Conservation (phyloP, 2,113 vertebrate genomes). For the Loxodonta africana region DNA sequence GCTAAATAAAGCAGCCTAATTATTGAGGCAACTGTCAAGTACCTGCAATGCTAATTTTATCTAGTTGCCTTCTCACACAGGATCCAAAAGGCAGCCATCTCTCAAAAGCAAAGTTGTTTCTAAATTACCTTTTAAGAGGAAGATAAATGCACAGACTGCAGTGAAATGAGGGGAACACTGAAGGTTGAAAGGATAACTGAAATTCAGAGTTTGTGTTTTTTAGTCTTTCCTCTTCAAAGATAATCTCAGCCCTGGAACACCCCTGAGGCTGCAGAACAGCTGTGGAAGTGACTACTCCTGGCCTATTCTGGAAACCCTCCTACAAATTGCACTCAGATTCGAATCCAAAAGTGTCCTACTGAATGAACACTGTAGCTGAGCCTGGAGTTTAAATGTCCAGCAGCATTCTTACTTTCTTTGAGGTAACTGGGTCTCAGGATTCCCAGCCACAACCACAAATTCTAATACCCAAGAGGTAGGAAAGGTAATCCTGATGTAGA, state of each 20-base stretch:
- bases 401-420: neutral
- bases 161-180: neutral
- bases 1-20: constrained; percentile 77
- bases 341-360: neutral
- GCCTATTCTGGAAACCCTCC: neutral
- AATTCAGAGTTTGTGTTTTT: constrained; percentile 21
- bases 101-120: neutral
- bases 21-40: constrained; percentile 69
- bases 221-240: constrained; percentile 39
- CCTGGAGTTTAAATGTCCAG: neutral
- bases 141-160: neutral
- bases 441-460: neutral
- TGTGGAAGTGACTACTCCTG: neutral
- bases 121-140: constrained; percentile 58
- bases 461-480: neutral
- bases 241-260: neutral
- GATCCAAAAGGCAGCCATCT: constrained; percentile 39
- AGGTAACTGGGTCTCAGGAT: neutral
- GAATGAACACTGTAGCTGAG: neutral
- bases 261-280: neutral
- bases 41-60: constrained; percentile 70
- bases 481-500: neutral
- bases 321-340: neutral
- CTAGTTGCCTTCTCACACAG: constrained; percentile 1
- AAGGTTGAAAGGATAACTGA: constrained; percentile 3